Percentiles rank a stretch among this genome's conserved stretches.
Evolutionary conservation across 2,797 vertebrate species (phyloP).

Genomic region (Arnoldichthys spilopterus): DNA sequence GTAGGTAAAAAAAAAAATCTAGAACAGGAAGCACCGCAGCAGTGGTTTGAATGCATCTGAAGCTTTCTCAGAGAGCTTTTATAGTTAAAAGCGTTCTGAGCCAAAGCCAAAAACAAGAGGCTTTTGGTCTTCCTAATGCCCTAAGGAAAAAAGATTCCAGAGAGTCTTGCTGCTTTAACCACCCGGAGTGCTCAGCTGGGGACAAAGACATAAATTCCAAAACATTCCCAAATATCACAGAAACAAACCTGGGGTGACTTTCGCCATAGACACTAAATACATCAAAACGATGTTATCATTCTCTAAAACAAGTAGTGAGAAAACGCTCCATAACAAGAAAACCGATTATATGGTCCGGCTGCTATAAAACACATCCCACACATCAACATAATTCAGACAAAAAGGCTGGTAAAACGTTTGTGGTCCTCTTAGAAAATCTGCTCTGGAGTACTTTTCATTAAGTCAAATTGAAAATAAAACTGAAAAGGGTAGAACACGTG

Average conservation of each 20-base stretch:
- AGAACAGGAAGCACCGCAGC: neutral
- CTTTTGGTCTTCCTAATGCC: conserved; percentile 39
- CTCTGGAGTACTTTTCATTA: neutral
- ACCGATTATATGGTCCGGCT: neutral
- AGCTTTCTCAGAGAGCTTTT: neutral
- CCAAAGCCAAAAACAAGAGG: conserved; percentile 39
- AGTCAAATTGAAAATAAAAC: neutral
- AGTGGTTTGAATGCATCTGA: neutral
- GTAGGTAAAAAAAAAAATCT: too few relatives aligned
- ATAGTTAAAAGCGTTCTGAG: conserved; percentile 1
- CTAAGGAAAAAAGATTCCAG: conserved; percentile 42
- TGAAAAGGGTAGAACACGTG: neutral
- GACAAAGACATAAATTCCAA: conserved; percentile 8
- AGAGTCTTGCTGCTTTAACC: conserved; percentile 50
- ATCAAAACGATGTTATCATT: conserved; percentile 22
- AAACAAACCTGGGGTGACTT: conserved; percentile 6
- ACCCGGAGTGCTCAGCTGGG: conserved; percentile 53
- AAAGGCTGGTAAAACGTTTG: neutral
- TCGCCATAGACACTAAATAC: conserved; percentile 10
- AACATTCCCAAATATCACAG: conserved; percentile 33
- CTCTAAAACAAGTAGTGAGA: neutral
- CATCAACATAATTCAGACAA: conserved; percentile 14
- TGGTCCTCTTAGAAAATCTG: neutral
- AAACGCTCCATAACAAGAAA: conserved; percentile 2
- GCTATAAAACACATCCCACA: conserved; percentile 7